Evolutionary conservation across 2,888 invertebrate genomes (phyloP).

Genomic region (Argynnis bischoffii): DNA sequence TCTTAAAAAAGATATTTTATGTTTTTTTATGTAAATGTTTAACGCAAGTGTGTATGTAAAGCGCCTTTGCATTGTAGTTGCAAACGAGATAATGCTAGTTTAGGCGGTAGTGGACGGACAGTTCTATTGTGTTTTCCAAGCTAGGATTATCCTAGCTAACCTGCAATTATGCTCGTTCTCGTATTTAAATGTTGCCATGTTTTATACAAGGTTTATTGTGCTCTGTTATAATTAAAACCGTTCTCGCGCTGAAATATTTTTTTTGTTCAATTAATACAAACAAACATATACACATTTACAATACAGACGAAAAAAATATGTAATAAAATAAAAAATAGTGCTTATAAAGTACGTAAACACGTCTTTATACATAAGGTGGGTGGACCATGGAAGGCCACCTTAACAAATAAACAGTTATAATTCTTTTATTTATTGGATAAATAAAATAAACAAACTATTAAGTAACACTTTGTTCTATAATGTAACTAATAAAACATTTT

Average conservation of each 20-base stretch:
- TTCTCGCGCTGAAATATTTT: slow-evolving; percentile 1
- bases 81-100: slow-evolving; percentile 32
- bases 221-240: slow-evolving; percentile 13
- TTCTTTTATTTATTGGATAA: no score
- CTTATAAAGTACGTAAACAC: no score
- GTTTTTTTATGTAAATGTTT: neutral
- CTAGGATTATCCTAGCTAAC: slow-evolving; percentile 31
- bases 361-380: no score
- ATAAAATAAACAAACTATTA: no score
- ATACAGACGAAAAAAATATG: no score
- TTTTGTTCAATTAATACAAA: neutral
- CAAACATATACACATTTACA: neutral
- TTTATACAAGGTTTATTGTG: slow-evolving; percentile 14
- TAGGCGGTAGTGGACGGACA: slow-evolving; percentile 27
- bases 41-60: slow-evolving; percentile 19
- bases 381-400: no score
- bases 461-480: no score
- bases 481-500: no score
- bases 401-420: no score
- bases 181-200: slow-evolving; percentile 25
- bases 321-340: no score
- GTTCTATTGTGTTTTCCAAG: slow-evolving; percentile 29
- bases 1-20: no score
- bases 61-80: slow-evolving; percentile 29
- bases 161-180: slow-evolving; percentile 29